Conservation (phyloP, 2,113 vertebrate genomes). For the Ploceus nigricollis region DNA sequence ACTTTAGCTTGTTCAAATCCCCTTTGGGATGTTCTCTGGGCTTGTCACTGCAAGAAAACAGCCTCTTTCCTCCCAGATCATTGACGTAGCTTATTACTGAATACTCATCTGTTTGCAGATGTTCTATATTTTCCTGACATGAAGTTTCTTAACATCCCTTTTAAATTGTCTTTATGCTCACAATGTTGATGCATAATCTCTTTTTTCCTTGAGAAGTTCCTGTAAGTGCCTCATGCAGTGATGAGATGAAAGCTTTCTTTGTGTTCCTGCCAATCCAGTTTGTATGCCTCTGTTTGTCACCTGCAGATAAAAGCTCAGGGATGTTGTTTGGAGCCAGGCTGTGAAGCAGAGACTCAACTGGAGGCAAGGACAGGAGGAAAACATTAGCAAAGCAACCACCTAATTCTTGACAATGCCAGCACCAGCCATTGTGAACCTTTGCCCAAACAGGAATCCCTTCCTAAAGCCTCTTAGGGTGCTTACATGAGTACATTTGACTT, state of each 20-base stretch:
- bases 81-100: constrained; percentile 49
- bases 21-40: neutral
- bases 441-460: neutral
- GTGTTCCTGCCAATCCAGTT: constrained; percentile 65
- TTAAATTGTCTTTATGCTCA: constrained; percentile 70
- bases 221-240: constrained; percentile 55
- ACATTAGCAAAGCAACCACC: constrained; percentile 19
- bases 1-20: neutral
- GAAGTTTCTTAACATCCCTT: constrained; percentile 70
- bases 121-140: constrained; percentile 69
- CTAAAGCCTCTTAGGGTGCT: neutral
- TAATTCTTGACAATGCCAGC: constrained; percentile 21
- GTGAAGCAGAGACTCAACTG: constrained; percentile 8
- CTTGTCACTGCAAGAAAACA: constrained; percentile 22
- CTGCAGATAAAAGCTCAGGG: constrained; percentile 57
- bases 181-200: constrained; percentile 65
- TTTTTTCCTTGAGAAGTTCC: constrained; percentile 61
- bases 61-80: neutral
- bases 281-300: constrained; percentile 61
- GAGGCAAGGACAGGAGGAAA: constrained; percentile 7
- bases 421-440: constrained; percentile 9
- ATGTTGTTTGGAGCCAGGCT: constrained; percentile 26
- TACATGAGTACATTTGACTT: neutral
- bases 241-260: constrained; percentile 65
- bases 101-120: constrained; percentile 48